These are phyloP conservation scores for Odobenus rosmarus DNA, from an alignment of 2,113 vertebrate genomes.

Conservation along the genomic window DNA sequence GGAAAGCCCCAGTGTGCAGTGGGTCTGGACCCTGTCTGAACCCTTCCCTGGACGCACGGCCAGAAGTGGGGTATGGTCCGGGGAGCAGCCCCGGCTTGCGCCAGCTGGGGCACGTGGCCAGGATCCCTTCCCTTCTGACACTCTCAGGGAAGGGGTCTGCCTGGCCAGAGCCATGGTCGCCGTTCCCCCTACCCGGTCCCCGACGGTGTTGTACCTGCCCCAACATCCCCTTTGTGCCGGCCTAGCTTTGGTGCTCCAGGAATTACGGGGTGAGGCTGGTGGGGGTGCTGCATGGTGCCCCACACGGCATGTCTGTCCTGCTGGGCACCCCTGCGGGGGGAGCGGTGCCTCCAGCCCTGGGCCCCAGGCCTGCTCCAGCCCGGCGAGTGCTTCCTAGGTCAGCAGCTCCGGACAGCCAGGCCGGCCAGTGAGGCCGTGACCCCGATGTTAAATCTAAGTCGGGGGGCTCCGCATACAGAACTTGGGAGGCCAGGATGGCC, in stretches of 20 bases:
- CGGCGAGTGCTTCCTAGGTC: background rate
- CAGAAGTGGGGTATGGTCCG: background rate
- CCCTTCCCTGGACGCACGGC: background rate
- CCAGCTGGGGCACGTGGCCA: background rate
- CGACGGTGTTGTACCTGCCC: background rate
- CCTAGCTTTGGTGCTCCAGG: background rate
- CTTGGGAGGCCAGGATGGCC: background rate
- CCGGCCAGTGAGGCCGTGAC: background rate
- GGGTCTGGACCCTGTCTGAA: background rate
- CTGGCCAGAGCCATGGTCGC: background rate
- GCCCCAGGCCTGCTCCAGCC: background rate
- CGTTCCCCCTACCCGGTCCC: background rate
- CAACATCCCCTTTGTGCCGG: background rate
- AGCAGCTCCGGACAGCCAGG: background rate
- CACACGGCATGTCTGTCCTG: background rate
- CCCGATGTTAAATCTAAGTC: background rate
- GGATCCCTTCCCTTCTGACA: background rate
- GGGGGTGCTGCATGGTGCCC: background rate
- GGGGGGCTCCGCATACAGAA: background rate
- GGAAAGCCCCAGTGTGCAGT: too few relatives aligned
- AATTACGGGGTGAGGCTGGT: background rate
- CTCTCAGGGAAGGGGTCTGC: background rate
- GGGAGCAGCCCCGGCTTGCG: background rate
- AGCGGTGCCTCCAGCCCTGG: background rate
- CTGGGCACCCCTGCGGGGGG: background rate